Percentiles rank a stretch among this genome's conserved stretches.
phyloP scores from a whole-genome alignment of 2,888 invertebrate species.

The Lamproptera curius region DNA sequence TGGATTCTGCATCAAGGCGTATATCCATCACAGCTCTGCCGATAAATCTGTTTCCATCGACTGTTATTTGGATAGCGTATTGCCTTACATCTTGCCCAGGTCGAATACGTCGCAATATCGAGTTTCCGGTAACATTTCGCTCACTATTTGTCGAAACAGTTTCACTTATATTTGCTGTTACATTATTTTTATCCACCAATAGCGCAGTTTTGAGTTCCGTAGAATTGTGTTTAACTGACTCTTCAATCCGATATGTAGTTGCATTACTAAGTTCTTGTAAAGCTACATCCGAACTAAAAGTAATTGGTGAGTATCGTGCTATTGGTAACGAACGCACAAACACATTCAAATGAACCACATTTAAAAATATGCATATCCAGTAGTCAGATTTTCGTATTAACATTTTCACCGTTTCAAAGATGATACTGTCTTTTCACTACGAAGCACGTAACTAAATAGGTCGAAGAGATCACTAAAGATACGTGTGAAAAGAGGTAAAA shows the following conservation, averaged over 20 bases:
- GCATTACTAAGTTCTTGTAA: neutral
- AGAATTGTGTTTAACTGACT: neutral
- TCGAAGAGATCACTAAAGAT: conserved; percentile 22
- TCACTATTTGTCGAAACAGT: too few relatives aligned
- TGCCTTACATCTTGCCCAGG: conserved; percentile 40
- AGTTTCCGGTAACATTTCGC: too few relatives aligned
- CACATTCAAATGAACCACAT: conserved; percentile 37
- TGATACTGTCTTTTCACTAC: too few relatives aligned
- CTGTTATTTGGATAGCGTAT: conserved; percentile 42
- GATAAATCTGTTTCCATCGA: conserved; percentile 35
- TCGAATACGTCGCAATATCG: conserved; percentile 33
- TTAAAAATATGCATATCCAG: conserved; percentile 36
- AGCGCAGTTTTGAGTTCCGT: neutral
- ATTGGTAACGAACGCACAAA: conserved; percentile 44
- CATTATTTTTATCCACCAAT: neutral
- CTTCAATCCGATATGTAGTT: neutral
- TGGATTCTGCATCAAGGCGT: conserved; percentile 30
- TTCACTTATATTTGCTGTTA: neutral
- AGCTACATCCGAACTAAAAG: neutral
- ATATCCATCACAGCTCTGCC: conserved; percentile 45
- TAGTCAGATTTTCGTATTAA: too few relatives aligned
- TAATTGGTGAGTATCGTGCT: conserved; percentile 5
- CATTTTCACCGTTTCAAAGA: too few relatives aligned
- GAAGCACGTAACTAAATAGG: conserved; percentile 34
- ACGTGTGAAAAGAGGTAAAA: conserved; percentile 14